phyloP scores from a whole-genome alignment of 2,888 invertebrate species.

The Ochropleura plecta region DNA sequence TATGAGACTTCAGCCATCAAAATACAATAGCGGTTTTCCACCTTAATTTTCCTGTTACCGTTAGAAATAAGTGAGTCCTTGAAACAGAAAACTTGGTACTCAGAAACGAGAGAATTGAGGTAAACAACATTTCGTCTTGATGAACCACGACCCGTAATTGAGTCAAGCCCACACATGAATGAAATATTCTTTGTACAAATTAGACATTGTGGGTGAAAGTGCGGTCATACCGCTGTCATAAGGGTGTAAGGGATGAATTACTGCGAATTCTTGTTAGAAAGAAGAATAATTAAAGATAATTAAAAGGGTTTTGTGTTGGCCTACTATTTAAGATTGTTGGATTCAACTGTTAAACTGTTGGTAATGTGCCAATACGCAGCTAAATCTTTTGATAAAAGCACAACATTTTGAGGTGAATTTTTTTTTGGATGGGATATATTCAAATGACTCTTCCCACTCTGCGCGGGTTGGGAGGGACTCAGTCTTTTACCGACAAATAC shows the following conservation, averaged over 20 bases:
- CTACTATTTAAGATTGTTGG: background rate
- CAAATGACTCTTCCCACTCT: no score
- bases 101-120: constrained; percentile 11
- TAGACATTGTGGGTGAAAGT: background rate
- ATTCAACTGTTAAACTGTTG: background rate
- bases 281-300: background rate
- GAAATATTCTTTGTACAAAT: constrained; percentile 29
- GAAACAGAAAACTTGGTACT: constrained; percentile 28
- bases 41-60: constrained; percentile 2
- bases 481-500: no score
- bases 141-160: constrained; percentile 22
- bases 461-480: no score
- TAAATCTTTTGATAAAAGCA: background rate
- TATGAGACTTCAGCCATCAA: constrained; percentile 3
- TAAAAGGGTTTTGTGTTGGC: background rate
- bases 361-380: constrained; percentile 3
- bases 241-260: background rate
- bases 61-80: constrained; percentile 19
- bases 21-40: constrained; percentile 12
- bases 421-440: no score
- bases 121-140: constrained; percentile 25
- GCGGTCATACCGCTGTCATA: constrained; percentile 3
- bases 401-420: background rate
- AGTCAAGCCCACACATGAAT: background rate
- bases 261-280: background rate